phyloP scores from a whole-genome alignment of 2,113 vertebrate genomes.

The Tautogolabrus adspersus region DNA sequence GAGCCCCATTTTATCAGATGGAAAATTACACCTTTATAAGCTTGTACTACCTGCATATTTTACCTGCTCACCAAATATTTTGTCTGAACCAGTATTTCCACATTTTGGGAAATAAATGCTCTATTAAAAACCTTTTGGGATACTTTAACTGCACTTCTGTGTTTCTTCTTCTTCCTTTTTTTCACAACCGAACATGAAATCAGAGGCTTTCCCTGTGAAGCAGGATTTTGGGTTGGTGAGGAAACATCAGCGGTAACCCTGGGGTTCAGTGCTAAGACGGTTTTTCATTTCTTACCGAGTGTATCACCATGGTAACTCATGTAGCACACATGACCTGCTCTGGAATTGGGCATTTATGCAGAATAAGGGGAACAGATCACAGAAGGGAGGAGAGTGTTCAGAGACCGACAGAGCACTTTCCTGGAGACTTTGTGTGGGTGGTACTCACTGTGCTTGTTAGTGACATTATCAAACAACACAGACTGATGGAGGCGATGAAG shows the following conservation, averaged over 20 bases:
- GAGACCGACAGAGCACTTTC: neutral
- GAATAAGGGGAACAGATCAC: neutral
- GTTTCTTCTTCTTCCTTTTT: neutral
- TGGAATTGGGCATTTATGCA: too few relatives aligned
- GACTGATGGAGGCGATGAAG: neutral
- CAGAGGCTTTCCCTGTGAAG: neutral
- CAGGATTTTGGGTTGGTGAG: neutral
- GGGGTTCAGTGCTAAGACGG: neutral
- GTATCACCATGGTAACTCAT: neutral
- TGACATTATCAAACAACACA: neutral
- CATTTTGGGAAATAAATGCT: constrained; percentile 93
- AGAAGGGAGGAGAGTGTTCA: too few relatives aligned
- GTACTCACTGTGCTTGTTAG: neutral
- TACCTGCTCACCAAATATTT: constrained; percentile 90
- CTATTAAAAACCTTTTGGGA: constrained; percentile 79
- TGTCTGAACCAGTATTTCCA: constrained; percentile 95
- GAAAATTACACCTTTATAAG: constrained; percentile 89
- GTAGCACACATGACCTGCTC: neutral
- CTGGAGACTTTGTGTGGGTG: neutral
- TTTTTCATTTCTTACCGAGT: neutral
- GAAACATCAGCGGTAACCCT: neutral
- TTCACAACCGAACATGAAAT: neutral
- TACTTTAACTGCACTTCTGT: constrained; percentile 19
- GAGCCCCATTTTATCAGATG: constrained; percentile 92
- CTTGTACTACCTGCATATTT: constrained; percentile 94